Base-by-base conservation (phyloP, 2,797 vertebrate genomes). In the Anniella stebbinsi region DNA sequence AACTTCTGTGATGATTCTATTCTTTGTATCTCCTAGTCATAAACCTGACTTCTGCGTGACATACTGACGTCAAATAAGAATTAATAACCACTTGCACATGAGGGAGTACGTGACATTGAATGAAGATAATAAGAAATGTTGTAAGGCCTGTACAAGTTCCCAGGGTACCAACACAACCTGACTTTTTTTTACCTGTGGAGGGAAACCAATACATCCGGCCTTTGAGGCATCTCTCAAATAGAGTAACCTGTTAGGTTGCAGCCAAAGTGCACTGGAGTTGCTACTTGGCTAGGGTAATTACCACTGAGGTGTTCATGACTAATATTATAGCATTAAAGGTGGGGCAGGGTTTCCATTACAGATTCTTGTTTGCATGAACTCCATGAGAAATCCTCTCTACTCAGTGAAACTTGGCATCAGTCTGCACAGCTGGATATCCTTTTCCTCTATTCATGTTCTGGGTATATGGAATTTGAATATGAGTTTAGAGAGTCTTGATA, bases 281-380 rank as follows among this genome's bases (percentile, higher is more conserved):
- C 95, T 78, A 75, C 90, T 97, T 94, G 96, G 70, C 89, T 10
- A 90, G 1, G 89, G 41, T 96, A 96, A 97, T 97, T 96, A 97
- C 75, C 94, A 87, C 88, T 84, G 8, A 87, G 73, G 92, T 93
- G 85, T 45, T 90, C 89, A 28, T 97, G 96, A 97, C 96, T 97
- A 97, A 97, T 95, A 94, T 82, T 81, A 91, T 90, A 88, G 95
- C 93, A 86, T 93, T 91, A 91, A 87, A 96, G 97, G 97, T 48
- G 96, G 89, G 96, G 97, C 94, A 63, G 30, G 51, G 87, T 95
- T 97, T 94, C 95, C 94, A 93, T 95, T 92, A 92, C 95, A 67
- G 90, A 94, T 90, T 94, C 92, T 89, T 66, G 87, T 90, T 80
- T 60, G 85, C 93, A 66, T 54, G 93, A 96, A 88, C 91, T 78